Conservation (phyloP, 2,888 invertebrate genomes). For the Steinernema hermaphroditum region DNA sequence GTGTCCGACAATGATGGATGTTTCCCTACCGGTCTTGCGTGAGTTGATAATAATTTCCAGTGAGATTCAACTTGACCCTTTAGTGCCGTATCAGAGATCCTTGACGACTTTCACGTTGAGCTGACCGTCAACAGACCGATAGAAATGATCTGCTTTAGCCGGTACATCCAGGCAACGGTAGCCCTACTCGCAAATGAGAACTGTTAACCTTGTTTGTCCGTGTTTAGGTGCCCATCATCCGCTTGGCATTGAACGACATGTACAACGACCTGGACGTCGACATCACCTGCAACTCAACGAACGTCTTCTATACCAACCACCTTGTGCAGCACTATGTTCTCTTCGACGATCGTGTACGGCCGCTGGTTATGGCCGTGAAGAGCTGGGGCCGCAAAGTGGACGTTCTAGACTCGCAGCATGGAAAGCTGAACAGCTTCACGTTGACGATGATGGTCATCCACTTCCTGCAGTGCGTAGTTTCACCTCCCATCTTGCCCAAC, state of each 20-base stretch:
- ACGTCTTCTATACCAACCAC: not conserved
- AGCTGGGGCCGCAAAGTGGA: not conserved
- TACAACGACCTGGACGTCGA: not conserved
- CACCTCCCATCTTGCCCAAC: not conserved
- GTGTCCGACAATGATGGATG: not conserved
- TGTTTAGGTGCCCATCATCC: not conserved
- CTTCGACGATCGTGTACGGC: not conserved
- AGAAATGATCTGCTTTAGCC: not conserved
- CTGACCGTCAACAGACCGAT: too few relatives aligned
- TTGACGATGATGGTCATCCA: not conserved
- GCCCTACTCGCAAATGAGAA: too few relatives aligned
- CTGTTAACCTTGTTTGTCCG: not conserved
- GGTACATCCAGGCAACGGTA: not conserved
- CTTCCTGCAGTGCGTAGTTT: not conserved
- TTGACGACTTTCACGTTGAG: too few relatives aligned
- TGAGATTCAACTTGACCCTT: too few relatives aligned
- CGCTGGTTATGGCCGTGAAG: not conserved
- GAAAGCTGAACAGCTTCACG: not conserved
- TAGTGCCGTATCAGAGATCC: too few relatives aligned
- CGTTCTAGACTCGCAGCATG: not conserved
- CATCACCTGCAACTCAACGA: not conserved
- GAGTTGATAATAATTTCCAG: not conserved
- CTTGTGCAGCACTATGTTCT: not conserved
- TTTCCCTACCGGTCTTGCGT: not conserved
- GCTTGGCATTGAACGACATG: not conserved